A percentile compares a stretch with the other conserved stretches of the same genome.
Conservation (phyloP, 1,140 invertebrate genomes). For the Leptopilina boulardi region DNA sequence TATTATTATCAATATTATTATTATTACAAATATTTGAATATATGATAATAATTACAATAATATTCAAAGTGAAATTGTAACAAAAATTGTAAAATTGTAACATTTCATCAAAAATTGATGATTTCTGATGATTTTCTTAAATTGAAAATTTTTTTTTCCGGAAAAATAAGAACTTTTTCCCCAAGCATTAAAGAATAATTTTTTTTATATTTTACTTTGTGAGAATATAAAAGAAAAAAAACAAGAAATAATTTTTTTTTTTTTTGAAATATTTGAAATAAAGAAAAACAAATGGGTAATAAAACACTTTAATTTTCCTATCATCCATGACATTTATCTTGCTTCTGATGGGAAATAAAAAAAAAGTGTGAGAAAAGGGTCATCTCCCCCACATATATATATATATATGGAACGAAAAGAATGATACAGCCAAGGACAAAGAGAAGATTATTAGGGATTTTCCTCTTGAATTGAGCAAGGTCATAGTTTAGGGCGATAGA, state of each 20-base stretch:
- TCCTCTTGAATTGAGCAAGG: slow-evolving; percentile 19
- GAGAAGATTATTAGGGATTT: slow-evolving; percentile 12
- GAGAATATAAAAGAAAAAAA: not conserved
- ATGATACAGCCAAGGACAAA: not conserved
- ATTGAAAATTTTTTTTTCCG: too few relatives aligned
- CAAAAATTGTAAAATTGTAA: too few relatives aligned
- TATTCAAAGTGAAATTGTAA: too few relatives aligned
- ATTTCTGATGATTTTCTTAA: not conserved
- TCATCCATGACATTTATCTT: slow-evolving; percentile 13
- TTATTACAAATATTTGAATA: too few relatives aligned
- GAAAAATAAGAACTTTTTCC: too few relatives aligned
- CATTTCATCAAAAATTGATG: not conserved
- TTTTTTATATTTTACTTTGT: not conserved
- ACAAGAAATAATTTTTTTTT: too few relatives aligned
- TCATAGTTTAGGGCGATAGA: not conserved
- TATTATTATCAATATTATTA: too few relatives aligned
- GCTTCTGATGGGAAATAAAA: not conserved
- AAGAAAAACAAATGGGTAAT: not conserved
- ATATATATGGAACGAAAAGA: not conserved
- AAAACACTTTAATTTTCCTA: slow-evolving; percentile 13
- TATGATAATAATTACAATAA: too few relatives aligned
- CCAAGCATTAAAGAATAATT: too few relatives aligned
- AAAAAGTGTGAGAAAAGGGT: slow-evolving; percentile 31
- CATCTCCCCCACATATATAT: not conserved
- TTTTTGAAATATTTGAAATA: not conserved